Evolutionary conservation across 2,797 vertebrate genomes (phyloP).

Genomic region (Gallinago stenura): DNA sequence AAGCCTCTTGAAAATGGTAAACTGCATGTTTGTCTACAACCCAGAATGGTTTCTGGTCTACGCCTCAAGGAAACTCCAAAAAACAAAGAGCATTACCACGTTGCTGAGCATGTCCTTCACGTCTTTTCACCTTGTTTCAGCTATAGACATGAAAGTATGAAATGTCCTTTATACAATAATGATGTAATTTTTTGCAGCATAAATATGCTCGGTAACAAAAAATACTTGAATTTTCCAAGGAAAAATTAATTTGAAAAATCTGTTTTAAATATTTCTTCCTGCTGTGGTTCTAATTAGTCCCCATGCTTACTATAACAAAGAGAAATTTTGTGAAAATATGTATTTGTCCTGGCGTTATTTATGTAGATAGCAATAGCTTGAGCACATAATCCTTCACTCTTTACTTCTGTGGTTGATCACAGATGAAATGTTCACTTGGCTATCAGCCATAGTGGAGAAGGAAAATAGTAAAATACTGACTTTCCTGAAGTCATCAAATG

Average conservation of each 20-base stretch:
- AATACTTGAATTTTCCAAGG: neutral
- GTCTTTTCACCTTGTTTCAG: neutral
- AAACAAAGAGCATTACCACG: neutral
- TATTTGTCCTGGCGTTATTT: neutral
- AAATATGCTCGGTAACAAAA: neutral
- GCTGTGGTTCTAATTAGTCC: neutral
- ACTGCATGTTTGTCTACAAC: neutral
- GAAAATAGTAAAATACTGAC: neutral
- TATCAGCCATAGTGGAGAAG: neutral
- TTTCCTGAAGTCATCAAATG: neutral
- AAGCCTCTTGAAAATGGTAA: neutral
- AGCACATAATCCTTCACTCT: neutral
- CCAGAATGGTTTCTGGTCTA: neutral
- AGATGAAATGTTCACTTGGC: neutral
- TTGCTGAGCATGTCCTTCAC: neutral
- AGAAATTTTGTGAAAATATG: neutral
- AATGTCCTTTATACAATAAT: neutral
- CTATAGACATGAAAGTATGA: neutral
- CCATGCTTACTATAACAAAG: neutral
- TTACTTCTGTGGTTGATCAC: neutral
- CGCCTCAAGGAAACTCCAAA: neutral
- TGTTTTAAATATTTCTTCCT: neutral
- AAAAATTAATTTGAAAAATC: neutral
- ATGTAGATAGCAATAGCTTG: neutral
- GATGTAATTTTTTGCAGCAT: neutral